These are phyloP conservation scores for Phocides pigmalion DNA, from an alignment of 1,140 invertebrate species.

Conservation along the genomic window DNA sequence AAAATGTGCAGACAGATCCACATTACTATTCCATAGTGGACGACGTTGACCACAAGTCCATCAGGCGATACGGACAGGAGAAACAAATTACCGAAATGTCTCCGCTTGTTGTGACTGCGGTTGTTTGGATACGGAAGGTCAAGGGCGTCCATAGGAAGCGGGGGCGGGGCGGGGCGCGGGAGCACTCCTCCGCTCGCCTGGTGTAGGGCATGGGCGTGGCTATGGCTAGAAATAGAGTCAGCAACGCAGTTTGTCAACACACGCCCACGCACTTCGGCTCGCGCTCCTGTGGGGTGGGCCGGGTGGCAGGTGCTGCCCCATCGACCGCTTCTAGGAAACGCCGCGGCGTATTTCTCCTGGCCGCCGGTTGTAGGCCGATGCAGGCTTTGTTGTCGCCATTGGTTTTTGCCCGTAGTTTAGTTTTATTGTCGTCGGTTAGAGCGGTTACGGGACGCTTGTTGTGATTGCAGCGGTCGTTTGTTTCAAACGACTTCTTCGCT, in stretches of 20 bases:
- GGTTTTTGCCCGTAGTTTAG: neutral
- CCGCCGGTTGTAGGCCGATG: neutral
- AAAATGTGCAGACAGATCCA: too few relatives aligned
- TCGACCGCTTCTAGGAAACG: conserved; percentile 31
- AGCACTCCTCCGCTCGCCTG: conserved; percentile 34
- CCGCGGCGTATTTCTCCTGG: neutral
- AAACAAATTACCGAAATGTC: conserved; percentile 53
- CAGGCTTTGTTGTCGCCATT: neutral
- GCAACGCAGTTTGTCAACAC: conserved; percentile 76
- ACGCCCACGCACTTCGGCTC: conserved; percentile 58
- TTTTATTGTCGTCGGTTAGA: neutral
- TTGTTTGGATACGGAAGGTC: conserved; percentile 79
- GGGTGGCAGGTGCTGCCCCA: conserved; percentile 19
- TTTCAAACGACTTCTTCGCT: neutral
- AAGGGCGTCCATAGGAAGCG: conserved; percentile 61
- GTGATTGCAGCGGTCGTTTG: neutral
- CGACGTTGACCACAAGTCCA: conserved; percentile 6
- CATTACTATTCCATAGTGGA: neutral
- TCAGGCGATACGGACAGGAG: conserved; percentile 16
- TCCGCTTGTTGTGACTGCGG: conserved; percentile 74
- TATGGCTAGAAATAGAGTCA: conserved; percentile 68
- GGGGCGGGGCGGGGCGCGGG: conserved; percentile 36
- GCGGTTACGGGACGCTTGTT: neutral
- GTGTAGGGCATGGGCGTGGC: conserved; percentile 56
- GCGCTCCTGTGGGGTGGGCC: conserved; percentile 34